Percentiles rank a stretch among this genome's conserved stretches.
phyloP scores from a whole-genome alignment of 1,140 invertebrate species.

The Pseudachorutes palmiensis region DNA sequence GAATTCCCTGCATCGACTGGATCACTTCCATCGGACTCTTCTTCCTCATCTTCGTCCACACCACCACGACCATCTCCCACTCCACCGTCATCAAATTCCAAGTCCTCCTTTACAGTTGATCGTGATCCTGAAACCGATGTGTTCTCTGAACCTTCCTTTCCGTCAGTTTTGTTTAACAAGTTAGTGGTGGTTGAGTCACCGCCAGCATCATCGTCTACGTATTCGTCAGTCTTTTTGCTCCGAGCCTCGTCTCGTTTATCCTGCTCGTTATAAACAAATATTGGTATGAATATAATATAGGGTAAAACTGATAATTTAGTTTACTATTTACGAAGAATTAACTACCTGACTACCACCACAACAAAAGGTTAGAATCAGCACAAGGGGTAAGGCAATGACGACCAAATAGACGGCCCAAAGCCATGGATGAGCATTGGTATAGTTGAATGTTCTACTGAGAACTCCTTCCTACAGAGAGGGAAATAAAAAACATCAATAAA shows the following conservation, averaged over 20 bases:
- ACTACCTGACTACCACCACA: constrained; percentile 53
- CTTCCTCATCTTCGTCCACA: constrained; percentile 19
- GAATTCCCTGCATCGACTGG: background rate
- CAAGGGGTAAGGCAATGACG: constrained; percentile 60
- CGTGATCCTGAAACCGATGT: no score
- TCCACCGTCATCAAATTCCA: constrained; percentile 40
- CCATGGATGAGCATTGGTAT: constrained; percentile 81
- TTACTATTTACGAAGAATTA: constrained; percentile 16
- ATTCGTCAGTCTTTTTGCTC: constrained; percentile 56
- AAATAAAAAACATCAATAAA: constrained; percentile 39
- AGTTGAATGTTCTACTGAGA: constrained; percentile 67
- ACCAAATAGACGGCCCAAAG: constrained; percentile 56
- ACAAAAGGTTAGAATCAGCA: constrained; percentile 69
- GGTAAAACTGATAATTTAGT: background rate
- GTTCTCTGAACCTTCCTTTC: no score
- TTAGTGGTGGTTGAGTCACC: no score
- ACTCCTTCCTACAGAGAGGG: constrained; percentile 62
- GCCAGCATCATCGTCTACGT: constrained; percentile 47
- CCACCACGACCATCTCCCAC: constrained; percentile 18
- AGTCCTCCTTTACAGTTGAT: constrained; percentile 41
- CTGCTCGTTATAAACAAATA: constrained; percentile 6
- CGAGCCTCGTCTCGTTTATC: constrained; percentile 41
- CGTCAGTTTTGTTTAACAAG: no score
- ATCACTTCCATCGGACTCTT: constrained; percentile 3
- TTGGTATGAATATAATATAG: background rate